Base-by-base conservation (phyloP, 2,797 vertebrate species). In the Diplodus puntazzo region DNA sequence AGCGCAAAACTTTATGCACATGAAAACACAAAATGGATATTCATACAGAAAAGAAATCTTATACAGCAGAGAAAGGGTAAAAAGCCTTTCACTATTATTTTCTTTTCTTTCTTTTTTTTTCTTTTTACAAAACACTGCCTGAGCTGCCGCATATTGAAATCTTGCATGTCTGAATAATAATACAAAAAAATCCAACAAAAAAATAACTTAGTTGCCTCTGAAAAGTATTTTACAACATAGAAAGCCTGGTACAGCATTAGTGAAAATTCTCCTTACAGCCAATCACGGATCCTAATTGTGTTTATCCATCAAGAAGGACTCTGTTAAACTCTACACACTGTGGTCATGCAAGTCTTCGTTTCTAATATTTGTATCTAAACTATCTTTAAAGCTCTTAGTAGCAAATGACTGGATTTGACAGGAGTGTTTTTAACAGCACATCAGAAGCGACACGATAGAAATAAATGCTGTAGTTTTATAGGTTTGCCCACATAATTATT, bases 151-250 rank as follows among this genome's bases (percentile, higher is more conserved):
- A 45, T 50, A 43, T 46, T 23, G 9, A 80, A 21, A 61, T 59
- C 1, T 34, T 72, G 5, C 4, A 71, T 39, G 20, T 62, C 42
- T 45, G 16, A 54, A 68, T 59, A 39, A 39, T 39, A 39, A 39
- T 39, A 34, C 9, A 20, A 55, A 76, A 79, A 75, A 67, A 57
- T 48, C 0, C 11, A 79, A 46, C 1, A n/a, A 17, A 21, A 21
- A 11, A 72, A 74, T 52, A 23, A 75, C 74, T 58, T 60, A 54
- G 46, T 49, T 9, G 11, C 16, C 16, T 66, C 16, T 43, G 23
- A 72, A 70, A 63, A 45, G 73, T 20, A 64, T 4, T 71, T 21
- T 54, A 72, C 54, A 78, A 55, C 21, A 64, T 8, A 69, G 11
- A 57, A 16, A 11, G 5, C 12, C 39, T 62, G 9, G 23, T 45